Base-by-base conservation (phyloP, 2,888 invertebrate species). In the Scaptomyza reducta region DNA sequence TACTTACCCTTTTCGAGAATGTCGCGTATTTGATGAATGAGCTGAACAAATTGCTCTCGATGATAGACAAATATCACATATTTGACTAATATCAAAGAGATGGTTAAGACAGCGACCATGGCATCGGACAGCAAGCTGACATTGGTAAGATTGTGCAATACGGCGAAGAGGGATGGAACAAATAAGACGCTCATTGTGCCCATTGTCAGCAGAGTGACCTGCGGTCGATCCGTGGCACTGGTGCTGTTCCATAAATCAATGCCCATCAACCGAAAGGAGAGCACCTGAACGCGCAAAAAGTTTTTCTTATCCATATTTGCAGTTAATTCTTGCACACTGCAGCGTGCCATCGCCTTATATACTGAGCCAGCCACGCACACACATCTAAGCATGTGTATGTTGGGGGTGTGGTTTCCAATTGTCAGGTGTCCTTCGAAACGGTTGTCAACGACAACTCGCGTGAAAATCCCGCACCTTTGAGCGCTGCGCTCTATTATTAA, bases 1-100 rank as follows among this genome's bases (percentile, higher is more conserved):
- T 22, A 63, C 79, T 74, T 42, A 80, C 80, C 80, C 16, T 7
- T 14, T 1, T 70, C 70, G 0, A 83, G 45, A 1, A 81, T 74
- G 4, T 27, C 38, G 7, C 78, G 62, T 27, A 78, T 71, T 35
- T 50, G 70, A 44, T 74, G 54, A 40, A 83, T 70, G 0, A 74
- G 69, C 1, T 65, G 42, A 0, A 83, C 83, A 18, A 81, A 74
- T 9, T 76, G 27, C 59, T 55, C 42, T 38, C 83, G 80, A 47
- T 78, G 51, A 11, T 72, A 62, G 3, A 67, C 27, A 31, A 80
- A 83, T 1, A 76, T 41, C 1, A 47, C 22, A 16, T 70, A 81
- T 40, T 81, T 81, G 33, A 55, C 55, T 9, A 70, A 16, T 5
- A 63, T 70, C 1, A 80, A 35, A 1, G 55, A 14, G 25, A 64